A percentile compares a stretch with the other conserved stretches of the same genome.
phyloP scores from a whole-genome alignment of 2,113 vertebrate species.

The Brachypodius melanocephalos region DNA sequence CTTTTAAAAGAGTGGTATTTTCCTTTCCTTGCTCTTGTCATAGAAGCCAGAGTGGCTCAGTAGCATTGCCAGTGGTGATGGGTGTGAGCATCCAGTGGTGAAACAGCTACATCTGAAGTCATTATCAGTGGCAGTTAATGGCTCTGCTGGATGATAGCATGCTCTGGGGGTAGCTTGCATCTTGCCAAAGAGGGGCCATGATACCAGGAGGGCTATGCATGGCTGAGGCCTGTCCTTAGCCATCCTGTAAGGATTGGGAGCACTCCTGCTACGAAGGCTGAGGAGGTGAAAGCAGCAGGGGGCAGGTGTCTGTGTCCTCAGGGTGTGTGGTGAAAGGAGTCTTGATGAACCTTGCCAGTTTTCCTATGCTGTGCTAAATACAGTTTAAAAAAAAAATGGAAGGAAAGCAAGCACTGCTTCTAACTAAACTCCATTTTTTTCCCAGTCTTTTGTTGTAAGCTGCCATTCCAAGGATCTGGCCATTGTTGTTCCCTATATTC shows the following conservation, averaged over 20 bases:
- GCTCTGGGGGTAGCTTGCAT: not conserved
- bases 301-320: too few species aligned
- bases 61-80: not conserved
- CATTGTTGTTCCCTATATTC: not conserved
- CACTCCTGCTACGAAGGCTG: not conserved
- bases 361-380: not conserved
- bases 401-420: not conserved
- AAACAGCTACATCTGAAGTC: not conserved
- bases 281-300: not conserved
- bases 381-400: too few species aligned
- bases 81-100: fast-evolving
- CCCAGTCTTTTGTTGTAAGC: not conserved
- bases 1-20: not conserved
- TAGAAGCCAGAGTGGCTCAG: not conserved
- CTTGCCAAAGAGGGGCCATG: not conserved
- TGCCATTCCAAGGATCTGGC: not conserved
- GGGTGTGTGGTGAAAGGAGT: not conserved
- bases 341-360: not conserved
- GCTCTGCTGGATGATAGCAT: not conserved
- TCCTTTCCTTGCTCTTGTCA: not conserved
- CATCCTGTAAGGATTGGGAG: not conserved
- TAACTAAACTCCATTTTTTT: not conserved
- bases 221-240: too few species aligned
- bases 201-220: fast-evolving
- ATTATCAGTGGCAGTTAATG: not conserved